Evolutionary conservation across 2,888 invertebrate species (phyloP), one percentile per base, ranked within the genome.

Genomic region (Cremastobaeus sp.): DNA sequence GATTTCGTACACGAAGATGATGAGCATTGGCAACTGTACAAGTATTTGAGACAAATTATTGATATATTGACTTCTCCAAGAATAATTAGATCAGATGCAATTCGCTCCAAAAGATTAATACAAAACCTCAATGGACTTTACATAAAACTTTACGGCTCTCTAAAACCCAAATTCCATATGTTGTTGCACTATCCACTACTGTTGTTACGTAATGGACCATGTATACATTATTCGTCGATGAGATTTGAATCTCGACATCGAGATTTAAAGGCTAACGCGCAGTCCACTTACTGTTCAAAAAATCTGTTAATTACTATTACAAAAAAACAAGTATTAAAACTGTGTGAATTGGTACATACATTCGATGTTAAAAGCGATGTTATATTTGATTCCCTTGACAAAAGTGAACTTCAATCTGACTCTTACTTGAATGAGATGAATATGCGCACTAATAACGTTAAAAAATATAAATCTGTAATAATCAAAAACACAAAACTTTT

Each of bases 1-100:
- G 50, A 59, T 17, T 11, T 25, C 0, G 11, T 45, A 25, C 25
- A 15, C 0, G 45, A 45, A 45, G 9, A 45, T 25, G 41, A 57
- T n/a, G 32, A 32, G 32, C 12, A 17, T n/a, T 68, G 57, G 68
- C n/a, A 41, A 28, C 12, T 68, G 3, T 68, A 59, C 18, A 41
- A 34, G 32, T 32, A 32, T 14, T 47, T n/a, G n/a, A n/a, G n/a
- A n/a, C n/a, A n/a, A n/a, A n/a, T n/a, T n/a, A n/a, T n/a, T n/a
- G n/a, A n/a, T n/a, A n/a, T n/a, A n/a, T n/a, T n/a, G n/a, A n/a
- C n/a, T n/a, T n/a, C n/a, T n/a, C n/a, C n/a, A n/a, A 12, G 20
- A 41, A 28, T 18, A 2, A 25, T n/a, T 28, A 14, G 17, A 17
- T 57, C 25, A n/a, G 43, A 43, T 43, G 5, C 21, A 1, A 20